Evolutionary conservation across 92 coral and sea anemone species (phyloP).

Genomic region (Meandrina meandrites): DNA sequence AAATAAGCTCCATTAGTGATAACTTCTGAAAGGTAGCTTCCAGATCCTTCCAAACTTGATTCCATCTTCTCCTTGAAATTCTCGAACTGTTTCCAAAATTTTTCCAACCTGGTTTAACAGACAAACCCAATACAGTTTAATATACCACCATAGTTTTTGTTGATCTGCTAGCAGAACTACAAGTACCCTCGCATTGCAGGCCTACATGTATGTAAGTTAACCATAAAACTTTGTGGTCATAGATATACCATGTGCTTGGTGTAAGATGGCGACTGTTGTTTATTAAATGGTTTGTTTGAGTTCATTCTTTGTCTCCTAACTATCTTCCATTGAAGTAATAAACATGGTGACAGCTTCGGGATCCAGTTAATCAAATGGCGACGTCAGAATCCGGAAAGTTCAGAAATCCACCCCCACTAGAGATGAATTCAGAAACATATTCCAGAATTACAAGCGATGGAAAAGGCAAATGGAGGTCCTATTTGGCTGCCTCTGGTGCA

Average conservation of each 20-base stretch:
- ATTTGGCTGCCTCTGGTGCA: conserved; percentile 50
- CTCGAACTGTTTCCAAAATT: too few relatives aligned
- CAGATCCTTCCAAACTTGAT: too few relatives aligned
- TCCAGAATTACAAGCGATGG: conserved; percentile 45
- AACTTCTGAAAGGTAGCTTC: too few relatives aligned
- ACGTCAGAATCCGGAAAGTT: conserved; percentile 31
- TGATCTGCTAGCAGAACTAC: background rate
- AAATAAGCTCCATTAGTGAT: too few relatives aligned
- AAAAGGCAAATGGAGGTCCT: conserved; percentile 60
- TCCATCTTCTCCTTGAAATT: too few relatives aligned
- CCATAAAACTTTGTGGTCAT: background rate
- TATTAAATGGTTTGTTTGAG: too few relatives aligned
- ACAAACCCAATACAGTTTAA: too few relatives aligned
- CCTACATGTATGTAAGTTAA: background rate
- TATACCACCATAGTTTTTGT: too few relatives aligned
- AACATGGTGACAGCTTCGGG: conserved; percentile 41
- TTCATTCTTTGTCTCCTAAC: background rate
- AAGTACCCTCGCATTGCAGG: background rate
- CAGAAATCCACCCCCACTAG: conserved; percentile 38
- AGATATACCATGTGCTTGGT: too few relatives aligned
- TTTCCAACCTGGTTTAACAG: too few relatives aligned
- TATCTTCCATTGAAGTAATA: background rate
- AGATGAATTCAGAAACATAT: conserved; percentile 45
- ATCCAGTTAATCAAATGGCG: conserved; percentile 21
- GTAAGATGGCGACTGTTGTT: too few relatives aligned